Evolutionary conservation across 2,888 invertebrate genomes (phyloP).

Genomic region (Scaptomyza tumidula): DNA sequence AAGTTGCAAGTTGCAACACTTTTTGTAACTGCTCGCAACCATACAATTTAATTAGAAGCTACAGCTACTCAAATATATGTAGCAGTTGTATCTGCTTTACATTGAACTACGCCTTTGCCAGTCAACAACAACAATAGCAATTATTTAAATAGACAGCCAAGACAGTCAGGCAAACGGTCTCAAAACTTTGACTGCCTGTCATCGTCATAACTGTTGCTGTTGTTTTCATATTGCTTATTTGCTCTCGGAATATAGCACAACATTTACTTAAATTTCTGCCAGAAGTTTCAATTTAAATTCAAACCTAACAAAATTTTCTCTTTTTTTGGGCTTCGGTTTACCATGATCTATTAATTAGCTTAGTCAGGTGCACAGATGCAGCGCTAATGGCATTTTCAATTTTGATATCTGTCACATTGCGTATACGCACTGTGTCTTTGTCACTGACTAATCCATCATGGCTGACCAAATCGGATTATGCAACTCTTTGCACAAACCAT

Average conservation of each 20-base stretch:
- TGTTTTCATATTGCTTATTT: constrained; percentile 9
- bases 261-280: constrained; percentile 63
- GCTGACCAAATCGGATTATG: constrained; percentile 14
- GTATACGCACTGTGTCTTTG: constrained; percentile 49
- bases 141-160: constrained; percentile 40
- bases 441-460: not conserved
- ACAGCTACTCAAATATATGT: constrained; percentile 9
- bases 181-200: constrained; percentile 38
- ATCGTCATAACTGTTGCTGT: constrained; percentile 19
- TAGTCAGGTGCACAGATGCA: constrained; percentile 29
- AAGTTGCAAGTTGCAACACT: constrained; percentile 57
- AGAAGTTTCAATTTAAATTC: constrained; percentile 21
- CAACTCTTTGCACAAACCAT: constrained; percentile 1
- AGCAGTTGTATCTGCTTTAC: not conserved
- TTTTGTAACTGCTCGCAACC: constrained; percentile 48
- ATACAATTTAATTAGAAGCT: constrained; percentile 75
- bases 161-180: constrained; percentile 38
- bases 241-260: constrained; percentile 14
- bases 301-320: constrained; percentile 1
- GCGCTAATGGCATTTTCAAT: constrained; percentile 62
- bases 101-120: constrained; percentile 48
- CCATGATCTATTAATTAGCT: constrained; percentile 67
- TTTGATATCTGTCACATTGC: constrained; percentile 35
- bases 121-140: constrained; percentile 38
- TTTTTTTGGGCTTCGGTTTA: constrained; percentile 35